Conservation (phyloP, 1,140 invertebrate species). For the Hermatobates lingyangjiaoensis region DNA sequence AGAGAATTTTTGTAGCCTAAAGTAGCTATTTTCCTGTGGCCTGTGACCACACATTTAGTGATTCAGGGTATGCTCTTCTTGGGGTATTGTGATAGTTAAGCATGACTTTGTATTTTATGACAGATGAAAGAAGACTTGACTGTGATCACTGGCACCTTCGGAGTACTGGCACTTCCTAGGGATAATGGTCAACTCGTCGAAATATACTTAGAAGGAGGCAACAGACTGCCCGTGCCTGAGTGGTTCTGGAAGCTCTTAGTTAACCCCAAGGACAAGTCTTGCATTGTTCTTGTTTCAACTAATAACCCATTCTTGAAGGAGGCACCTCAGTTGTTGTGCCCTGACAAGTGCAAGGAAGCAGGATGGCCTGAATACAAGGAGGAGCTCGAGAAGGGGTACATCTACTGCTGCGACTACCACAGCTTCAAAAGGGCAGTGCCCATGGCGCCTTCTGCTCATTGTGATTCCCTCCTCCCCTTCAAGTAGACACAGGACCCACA, state of each 20-base stretch:
- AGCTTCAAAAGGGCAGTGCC: background rate
- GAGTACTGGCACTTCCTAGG: constrained; percentile 9
- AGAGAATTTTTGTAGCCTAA: too few relatives aligned
- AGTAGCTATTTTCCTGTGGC: too few relatives aligned
- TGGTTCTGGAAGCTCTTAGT: constrained; percentile 14
- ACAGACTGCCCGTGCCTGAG: constrained; percentile 12
- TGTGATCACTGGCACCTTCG: constrained; percentile 14
- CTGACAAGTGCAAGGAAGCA: constrained; percentile 7
- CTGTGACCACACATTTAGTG: too few relatives aligned
- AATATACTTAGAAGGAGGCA: constrained; percentile 10
- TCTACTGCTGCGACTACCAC: constrained; percentile 8
- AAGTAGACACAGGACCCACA: too few relatives aligned
- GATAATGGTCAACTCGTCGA: constrained; percentile 1
- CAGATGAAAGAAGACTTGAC: constrained; percentile 10
- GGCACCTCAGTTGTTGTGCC: constrained; percentile 3
- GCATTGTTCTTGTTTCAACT: constrained; percentile 8
- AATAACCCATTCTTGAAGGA: constrained; percentile 11
- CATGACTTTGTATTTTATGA: too few relatives aligned
- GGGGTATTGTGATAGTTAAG: too few relatives aligned
- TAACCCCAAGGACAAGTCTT: constrained; percentile 6
- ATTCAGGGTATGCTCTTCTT: too few relatives aligned
- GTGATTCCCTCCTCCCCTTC: too few relatives aligned
- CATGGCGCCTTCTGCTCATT: background rate
- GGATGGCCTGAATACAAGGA: constrained; percentile 5
- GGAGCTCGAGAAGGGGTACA: constrained; percentile 2